Evolutionary conservation across 2,113 vertebrate genomes (phyloP).

Genomic region (Desmodus rotundus): DNA sequence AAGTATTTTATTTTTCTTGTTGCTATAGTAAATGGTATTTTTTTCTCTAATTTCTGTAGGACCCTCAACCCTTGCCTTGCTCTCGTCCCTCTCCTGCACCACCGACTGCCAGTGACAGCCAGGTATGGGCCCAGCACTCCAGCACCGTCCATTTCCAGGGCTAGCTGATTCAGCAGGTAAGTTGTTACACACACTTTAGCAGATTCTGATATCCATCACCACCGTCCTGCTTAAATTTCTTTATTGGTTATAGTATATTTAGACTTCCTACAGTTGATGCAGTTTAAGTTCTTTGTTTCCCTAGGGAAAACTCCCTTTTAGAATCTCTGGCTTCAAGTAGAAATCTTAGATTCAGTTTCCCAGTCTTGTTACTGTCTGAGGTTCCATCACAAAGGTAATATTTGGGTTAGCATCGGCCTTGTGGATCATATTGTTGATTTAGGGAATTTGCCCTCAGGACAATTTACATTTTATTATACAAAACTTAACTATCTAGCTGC

Average conservation of each 20-base stretch:
- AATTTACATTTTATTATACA: background rate
- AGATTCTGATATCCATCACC: background rate
- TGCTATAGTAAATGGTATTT: too few relatives aligned
- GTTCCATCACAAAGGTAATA: background rate
- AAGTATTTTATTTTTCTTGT: too few relatives aligned
- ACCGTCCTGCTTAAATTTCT: background rate
- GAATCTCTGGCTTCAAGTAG: background rate
- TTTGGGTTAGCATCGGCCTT: background rate
- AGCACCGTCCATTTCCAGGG: background rate
- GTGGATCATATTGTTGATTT: background rate
- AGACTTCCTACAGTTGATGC: background rate
- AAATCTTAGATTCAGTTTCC: background rate
- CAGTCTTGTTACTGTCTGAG: background rate
- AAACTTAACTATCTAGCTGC: background rate
- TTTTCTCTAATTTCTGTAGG: too few relatives aligned
- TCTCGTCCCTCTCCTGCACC: background rate
- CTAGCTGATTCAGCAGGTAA: background rate
- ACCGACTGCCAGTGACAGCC: background rate
- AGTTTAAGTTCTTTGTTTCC: background rate
- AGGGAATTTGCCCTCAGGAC: background rate
- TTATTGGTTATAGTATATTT: background rate
- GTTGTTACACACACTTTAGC: background rate
- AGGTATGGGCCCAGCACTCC: background rate
- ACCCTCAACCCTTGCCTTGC: too few relatives aligned
- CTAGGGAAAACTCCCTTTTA: background rate